A percentile compares a stretch with the other conserved stretches of the same genome.
phyloP scores from a whole-genome alignment of 2,888 invertebrate species.

The Eupithecia dodoneata region DNA sequence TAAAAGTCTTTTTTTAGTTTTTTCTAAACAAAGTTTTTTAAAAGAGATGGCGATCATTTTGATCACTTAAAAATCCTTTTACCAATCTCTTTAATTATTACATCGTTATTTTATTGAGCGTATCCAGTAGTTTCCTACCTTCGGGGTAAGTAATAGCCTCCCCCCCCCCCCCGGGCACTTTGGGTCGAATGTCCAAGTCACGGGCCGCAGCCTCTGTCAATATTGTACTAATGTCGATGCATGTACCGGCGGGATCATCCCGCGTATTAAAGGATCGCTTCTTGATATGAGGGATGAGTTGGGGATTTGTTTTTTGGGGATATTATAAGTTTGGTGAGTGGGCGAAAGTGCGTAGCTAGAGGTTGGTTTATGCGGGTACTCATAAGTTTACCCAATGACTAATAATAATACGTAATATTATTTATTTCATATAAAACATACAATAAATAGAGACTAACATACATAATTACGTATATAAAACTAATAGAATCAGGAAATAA shows the following conservation, averaged over 20 bases:
- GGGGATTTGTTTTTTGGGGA: conserved; percentile 8
- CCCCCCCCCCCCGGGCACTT: conserved; percentile 41
- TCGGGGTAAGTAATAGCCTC: conserved; percentile 43
- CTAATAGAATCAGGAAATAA: no score
- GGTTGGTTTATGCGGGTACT: not conserved
- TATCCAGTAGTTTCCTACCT: conserved; percentile 14
- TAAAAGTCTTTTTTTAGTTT: no score
- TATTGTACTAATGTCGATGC: conserved; percentile 41
- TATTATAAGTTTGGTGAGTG: not conserved
- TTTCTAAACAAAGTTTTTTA: no score
- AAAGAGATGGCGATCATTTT: no score
- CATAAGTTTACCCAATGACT: no score
- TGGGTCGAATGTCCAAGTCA: conserved; percentile 45
- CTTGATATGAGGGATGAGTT: conserved; percentile 18
- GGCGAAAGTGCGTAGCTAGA: not conserved
- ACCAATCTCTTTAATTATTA: no score
- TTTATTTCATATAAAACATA: no score
- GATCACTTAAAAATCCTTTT: no score
- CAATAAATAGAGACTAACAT: no score
- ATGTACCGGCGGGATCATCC: conserved; percentile 30
- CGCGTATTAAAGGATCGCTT: conserved; percentile 29
- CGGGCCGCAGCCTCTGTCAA: conserved; percentile 31
- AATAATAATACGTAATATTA: no score
- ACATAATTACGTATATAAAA: no score
- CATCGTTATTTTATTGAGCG: not conserved